Evolutionary conservation across 2,113 vertebrate species (phyloP).

Genomic region (Ophiodon elongatus): DNA sequence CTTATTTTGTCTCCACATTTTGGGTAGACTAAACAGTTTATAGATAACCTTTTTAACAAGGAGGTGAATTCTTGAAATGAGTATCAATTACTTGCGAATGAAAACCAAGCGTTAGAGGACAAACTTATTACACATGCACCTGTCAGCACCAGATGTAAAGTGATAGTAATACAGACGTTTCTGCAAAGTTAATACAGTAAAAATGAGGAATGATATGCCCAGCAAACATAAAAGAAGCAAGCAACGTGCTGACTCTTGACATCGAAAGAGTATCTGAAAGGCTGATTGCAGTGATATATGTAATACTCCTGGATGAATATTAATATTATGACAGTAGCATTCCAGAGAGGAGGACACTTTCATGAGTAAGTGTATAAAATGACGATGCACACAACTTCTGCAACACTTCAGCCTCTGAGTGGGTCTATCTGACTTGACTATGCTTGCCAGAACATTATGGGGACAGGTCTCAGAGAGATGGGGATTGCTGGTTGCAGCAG

Average conservation of each 20-base stretch:
- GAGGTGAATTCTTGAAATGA: background rate
- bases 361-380: background rate
- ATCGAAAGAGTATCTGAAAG: slow-evolving; percentile 1
- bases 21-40: background rate
- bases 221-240: slow-evolving; percentile 6
- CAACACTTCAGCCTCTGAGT: background rate
- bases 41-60: background rate
- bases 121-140: slow-evolving; percentile 2
- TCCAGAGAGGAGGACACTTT: background rate
- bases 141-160: slow-evolving; percentile 14
- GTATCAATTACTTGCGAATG: background rate
- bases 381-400: background rate
- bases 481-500: slow-evolving; percentile 39
- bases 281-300: slow-evolving; percentile 5
- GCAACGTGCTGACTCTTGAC: slow-evolving; percentile 39
- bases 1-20: slow-evolving; percentile 7
- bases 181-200: background rate
- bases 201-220: slow-evolving; percentile 22
- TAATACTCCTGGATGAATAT: slow-evolving; percentile 11
- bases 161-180: slow-evolving; percentile 1
- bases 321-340: background rate
- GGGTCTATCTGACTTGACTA: slow-evolving; percentile 11
- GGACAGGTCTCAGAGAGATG: background rate
- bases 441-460: background rate
- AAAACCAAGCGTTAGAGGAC: background rate